Percentiles rank a stretch among this genome's conserved stretches.
These are phyloP conservation scores for Sarcoramphus papa DNA, from an alignment of 2,797 vertebrate species.

Conservation along the genomic window DNA sequence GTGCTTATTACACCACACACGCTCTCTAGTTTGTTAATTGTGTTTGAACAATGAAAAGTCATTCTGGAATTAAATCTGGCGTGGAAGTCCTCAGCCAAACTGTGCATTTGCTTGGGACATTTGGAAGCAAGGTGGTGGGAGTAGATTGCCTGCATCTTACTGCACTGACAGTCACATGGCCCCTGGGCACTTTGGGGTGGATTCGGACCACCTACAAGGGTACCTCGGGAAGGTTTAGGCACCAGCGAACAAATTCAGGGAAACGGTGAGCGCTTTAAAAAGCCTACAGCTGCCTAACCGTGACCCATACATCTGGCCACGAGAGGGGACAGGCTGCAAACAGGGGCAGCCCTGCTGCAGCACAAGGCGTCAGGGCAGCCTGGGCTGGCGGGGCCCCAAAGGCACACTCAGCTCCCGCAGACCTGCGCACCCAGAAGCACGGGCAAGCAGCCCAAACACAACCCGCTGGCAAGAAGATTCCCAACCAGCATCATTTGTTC, in stretches of 20 bases:
- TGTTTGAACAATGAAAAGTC: background rate
- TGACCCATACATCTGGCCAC: fast-evolving
- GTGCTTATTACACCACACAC: background rate
- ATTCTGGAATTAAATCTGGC: background rate
- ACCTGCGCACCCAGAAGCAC: fast-evolving
- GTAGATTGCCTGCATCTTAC: background rate
- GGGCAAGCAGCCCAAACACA: background rate
- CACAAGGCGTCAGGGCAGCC: background rate
- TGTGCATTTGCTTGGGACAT: background rate
- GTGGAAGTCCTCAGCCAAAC: background rate
- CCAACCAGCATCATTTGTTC: background rate
- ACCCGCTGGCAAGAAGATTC: background rate
- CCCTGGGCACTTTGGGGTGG: background rate
- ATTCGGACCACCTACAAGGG: background rate
- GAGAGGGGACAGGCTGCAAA: background rate
- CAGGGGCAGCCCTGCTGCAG: background rate
- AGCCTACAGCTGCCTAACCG: background rate
- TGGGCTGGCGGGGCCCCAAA: background rate
- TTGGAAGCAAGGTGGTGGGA: background rate
- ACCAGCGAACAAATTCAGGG: background rate
- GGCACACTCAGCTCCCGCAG: fast-evolving
- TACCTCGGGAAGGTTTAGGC: background rate
- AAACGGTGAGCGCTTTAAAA: background rate
- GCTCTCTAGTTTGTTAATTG: background rate
- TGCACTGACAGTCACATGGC: fast-evolving